These are phyloP conservation scores for Leucania comma DNA, from an alignment of 2,888 invertebrate species.

Conservation along the genomic window DNA sequence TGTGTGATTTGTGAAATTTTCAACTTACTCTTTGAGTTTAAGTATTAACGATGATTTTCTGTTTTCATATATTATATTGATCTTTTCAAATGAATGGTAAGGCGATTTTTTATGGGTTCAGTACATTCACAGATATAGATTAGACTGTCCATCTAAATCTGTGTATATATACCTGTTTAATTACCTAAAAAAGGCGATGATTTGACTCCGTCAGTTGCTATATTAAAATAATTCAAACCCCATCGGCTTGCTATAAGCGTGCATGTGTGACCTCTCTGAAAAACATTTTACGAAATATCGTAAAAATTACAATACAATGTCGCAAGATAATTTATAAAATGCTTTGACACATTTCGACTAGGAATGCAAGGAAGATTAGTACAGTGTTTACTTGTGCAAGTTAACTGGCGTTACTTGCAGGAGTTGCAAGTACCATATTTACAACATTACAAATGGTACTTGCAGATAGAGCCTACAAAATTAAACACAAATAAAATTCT, in stretches of 20 bases:
- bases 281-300: conserved; percentile 18
- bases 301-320: conserved; percentile 26
- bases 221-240: neutral
- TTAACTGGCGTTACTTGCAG: neutral
- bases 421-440: neutral
- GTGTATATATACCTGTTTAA: neutral
- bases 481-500: neutral
- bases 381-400: conserved; percentile 19
- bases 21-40: too few species aligned
- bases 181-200: neutral
- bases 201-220: too few species aligned
- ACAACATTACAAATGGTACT: neutral
- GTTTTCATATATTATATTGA: neutral
- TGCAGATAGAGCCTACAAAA: conserved; percentile 6
- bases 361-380: conserved; percentile 17
- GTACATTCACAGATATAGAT: too few species aligned
- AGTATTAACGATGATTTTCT: neutral
- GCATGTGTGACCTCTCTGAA: conserved; percentile 8
- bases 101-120: too few species aligned
- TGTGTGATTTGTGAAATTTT: too few species aligned
- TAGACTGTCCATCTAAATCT: too few species aligned
- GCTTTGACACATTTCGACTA: conserved; percentile 52
- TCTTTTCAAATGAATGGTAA: too few species aligned
- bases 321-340: conserved; percentile 12
- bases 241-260: neutral